These are phyloP conservation scores for Apamea epomidion DNA, from an alignment of 2,888 invertebrate genomes.

Conservation along the genomic window DNA sequence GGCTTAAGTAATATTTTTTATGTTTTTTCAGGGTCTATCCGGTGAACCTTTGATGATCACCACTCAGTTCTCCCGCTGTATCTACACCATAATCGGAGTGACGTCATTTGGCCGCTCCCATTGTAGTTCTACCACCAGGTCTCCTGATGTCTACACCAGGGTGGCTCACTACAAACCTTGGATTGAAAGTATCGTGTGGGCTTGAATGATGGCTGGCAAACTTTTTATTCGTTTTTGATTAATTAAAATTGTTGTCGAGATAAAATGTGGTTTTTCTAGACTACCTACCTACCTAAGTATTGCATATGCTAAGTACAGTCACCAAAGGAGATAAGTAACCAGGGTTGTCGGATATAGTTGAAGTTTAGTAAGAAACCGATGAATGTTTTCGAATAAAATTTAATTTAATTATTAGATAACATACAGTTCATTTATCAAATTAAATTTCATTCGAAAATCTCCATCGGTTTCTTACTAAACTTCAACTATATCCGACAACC, in stretches of 20 bases:
- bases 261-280: not conserved
- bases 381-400: too few relatives aligned
- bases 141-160: slow-evolving; percentile 33
- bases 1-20: not conserved
- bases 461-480: too few relatives aligned
- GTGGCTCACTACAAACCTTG: slow-evolving; percentile 47
- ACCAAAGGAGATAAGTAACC: too few relatives aligned
- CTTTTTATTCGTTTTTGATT: not conserved
- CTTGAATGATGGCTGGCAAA: not conserved
- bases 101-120: not conserved
- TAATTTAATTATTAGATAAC: too few relatives aligned
- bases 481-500: too few relatives aligned
- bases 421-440: too few relatives aligned
- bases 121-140: not conserved
- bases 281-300: not conserved
- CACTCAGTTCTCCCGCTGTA: slow-evolving; percentile 36
- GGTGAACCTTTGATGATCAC: slow-evolving; percentile 38
- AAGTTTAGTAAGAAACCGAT: too few relatives aligned
- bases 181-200: slow-evolving; percentile 49
- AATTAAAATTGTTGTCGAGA: not conserved
- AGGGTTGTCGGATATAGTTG: too few relatives aligned
- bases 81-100: slow-evolving; percentile 40
- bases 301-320: too few relatives aligned
- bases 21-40: slow-evolving; percentile 15
- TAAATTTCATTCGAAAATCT: too few relatives aligned